phyloP scores from a whole-genome alignment of 1,140 invertebrate species.

The Camponotus vicinus region DNA sequence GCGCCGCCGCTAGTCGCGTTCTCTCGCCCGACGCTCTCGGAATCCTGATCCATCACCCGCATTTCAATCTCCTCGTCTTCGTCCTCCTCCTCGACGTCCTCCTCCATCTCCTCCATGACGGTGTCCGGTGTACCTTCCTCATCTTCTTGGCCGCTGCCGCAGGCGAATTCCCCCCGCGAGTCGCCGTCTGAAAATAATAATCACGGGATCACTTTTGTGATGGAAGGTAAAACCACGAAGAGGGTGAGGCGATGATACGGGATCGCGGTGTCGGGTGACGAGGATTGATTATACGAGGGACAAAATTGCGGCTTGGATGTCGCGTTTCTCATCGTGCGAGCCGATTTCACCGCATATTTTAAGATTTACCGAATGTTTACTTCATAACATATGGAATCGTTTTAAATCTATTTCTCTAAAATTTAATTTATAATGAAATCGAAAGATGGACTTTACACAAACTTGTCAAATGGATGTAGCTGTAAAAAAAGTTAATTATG shows the following conservation, averaged over 20 bases:
- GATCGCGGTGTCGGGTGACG: slow-evolving; percentile 68
- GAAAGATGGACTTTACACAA: neutral
- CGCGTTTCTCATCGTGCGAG: slow-evolving; percentile 50
- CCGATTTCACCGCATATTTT: neutral
- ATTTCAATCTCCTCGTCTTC: slow-evolving; percentile 75
- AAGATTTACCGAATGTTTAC: slow-evolving; percentile 3
- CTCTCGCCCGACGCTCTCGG: slow-evolving; percentile 75
- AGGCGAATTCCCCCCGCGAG: slow-evolving; percentile 84
- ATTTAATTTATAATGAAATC: neutral
- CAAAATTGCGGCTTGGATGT: slow-evolving; percentile 67
- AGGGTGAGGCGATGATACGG: slow-evolving; percentile 59
- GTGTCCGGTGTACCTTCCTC: slow-evolving; percentile 80
- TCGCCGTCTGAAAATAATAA: slow-evolving; percentile 81
- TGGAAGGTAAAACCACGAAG: neutral
- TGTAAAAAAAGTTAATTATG: neutral
- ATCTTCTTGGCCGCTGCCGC: slow-evolving; percentile 84
- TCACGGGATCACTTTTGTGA: slow-evolving; percentile 31
- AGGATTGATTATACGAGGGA: slow-evolving; percentile 73
- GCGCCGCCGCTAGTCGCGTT: slow-evolving; percentile 64
- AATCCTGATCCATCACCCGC: slow-evolving; percentile 73
- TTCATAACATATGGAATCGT: neutral
- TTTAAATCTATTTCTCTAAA: neutral
- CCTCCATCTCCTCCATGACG: slow-evolving; percentile 82
- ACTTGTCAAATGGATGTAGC: neutral
- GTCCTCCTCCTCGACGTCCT: slow-evolving; percentile 82